These are phyloP conservation scores for Macrobrachium rosenbergii DNA, from an alignment of 1,140 invertebrate species.

Conservation along the genomic window DNA sequence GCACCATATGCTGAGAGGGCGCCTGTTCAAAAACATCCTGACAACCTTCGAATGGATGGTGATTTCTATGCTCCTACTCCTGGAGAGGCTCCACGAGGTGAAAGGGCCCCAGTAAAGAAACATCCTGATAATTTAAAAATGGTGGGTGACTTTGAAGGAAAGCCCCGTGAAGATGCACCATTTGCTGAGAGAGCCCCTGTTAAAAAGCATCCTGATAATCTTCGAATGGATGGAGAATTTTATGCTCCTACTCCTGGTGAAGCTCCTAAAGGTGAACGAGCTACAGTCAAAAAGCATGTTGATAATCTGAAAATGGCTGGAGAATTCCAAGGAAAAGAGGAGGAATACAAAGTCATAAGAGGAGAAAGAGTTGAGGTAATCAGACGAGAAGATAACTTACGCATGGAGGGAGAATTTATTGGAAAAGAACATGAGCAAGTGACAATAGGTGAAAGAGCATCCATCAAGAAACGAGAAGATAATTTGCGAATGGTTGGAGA, in stretches of 20 bases:
- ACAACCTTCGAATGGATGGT: conserved; percentile 47
- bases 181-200: conserved; percentile 24
- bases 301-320: conserved; percentile 68
- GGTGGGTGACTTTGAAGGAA: conserved; percentile 35
- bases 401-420: conserved; percentile 12
- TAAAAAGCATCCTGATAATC: conserved; percentile 27
- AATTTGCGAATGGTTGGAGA: conserved; percentile 39
- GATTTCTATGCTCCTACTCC: conserved; percentile 31
- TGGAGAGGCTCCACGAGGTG: conserved; percentile 28
- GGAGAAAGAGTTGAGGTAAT: conserved; percentile 72
- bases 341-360: conserved; percentile 72
- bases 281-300: conserved; percentile 34
- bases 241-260: neutral
- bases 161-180: conserved; percentile 3
- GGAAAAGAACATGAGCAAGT: conserved; percentile 27
- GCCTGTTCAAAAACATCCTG: conserved; percentile 35
- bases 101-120: conserved; percentile 46
- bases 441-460: conserved; percentile 67
- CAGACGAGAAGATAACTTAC: conserved; percentile 51
- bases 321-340: conserved; percentile 45
- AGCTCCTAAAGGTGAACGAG: conserved; percentile 8
- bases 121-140: conserved; percentile 47
- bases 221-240: conserved; percentile 36
- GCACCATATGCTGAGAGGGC: conserved; percentile 32
- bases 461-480: conserved; percentile 29